These are phyloP conservation scores for Butorides virescens DNA, from an alignment of 2,113 vertebrate species.

Conservation along the genomic window DNA sequence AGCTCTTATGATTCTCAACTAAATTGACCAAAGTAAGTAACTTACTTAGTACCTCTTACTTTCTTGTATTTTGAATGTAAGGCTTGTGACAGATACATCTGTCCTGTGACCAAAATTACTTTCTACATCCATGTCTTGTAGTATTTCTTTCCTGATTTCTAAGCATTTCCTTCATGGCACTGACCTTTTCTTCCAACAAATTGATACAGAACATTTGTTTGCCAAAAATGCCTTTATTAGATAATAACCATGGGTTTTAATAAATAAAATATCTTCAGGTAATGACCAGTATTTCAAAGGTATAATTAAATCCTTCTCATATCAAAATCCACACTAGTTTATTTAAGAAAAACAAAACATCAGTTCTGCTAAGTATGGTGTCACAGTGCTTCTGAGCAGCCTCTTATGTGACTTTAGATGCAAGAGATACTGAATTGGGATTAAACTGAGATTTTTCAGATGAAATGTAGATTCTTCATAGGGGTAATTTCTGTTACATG, in stretches of 20 bases:
- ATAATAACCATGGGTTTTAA: neutral
- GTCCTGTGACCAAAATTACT: neutral
- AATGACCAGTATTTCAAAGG: neutral
- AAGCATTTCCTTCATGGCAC: neutral
- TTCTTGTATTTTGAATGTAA: neutral
- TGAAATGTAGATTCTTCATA: neutral
- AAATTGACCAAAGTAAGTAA: neutral
- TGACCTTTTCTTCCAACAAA: neutral
- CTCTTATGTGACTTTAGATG: neutral
- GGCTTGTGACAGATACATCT: neutral
- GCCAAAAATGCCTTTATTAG: neutral
- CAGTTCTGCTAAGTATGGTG: neutral
- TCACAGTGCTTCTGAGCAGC: neutral
- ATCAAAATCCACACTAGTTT: neutral
- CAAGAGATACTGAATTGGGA: neutral
- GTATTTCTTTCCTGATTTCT: neutral
- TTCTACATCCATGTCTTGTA: neutral
- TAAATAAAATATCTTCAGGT: neutral
- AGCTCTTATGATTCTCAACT: neutral
- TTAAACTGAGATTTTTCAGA: neutral
- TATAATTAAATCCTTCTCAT: neutral
- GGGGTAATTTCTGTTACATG: neutral
- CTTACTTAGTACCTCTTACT: neutral
- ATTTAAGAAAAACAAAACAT: neutral
- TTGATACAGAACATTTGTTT: neutral